Conservation (phyloP, 2,888 invertebrate genomes). For the Tuta absoluta region DNA sequence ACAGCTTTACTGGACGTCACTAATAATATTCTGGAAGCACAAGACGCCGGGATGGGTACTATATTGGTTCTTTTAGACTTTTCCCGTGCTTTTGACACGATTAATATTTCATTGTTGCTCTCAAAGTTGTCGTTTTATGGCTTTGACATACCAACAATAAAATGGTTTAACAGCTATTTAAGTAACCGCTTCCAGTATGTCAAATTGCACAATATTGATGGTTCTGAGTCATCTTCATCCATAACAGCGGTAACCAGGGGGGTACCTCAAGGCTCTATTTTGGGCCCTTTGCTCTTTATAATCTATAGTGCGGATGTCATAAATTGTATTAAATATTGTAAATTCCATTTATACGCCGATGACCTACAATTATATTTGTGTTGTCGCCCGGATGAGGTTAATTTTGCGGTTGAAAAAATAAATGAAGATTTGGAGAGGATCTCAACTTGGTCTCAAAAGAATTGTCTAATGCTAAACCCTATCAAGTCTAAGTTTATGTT, state of each 20-base stretch:
- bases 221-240: neutral
- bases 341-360: conserved; percentile 15
- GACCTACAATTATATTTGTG: conserved; percentile 17
- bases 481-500: conserved; percentile 15
- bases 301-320: conserved; percentile 13
- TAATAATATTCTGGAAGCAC: conserved; percentile 25
- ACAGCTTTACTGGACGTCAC: no score
- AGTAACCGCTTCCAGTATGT: conserved; percentile 13
- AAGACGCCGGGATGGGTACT: conserved; percentile 33
- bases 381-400: conserved; percentile 3
- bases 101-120: conserved; percentile 29
- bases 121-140: conserved; percentile 15
- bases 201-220: neutral
- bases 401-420: neutral
- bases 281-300: conserved; percentile 13
- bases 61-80: conserved; percentile 27
- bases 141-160: neutral
- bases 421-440: conserved; percentile 10
- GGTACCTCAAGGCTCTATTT: conserved; percentile 14
- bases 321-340: conserved; percentile 10
- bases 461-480: conserved; percentile 4
- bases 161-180: neutral
- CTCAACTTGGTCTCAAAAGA: neutral
- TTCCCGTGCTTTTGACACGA: conserved; percentile 37
- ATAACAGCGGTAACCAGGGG: neutral